These are phyloP conservation scores for Cyclophora albipunctata DNA, from an alignment of 2,888 invertebrate species.

Conservation along the genomic window DNA sequence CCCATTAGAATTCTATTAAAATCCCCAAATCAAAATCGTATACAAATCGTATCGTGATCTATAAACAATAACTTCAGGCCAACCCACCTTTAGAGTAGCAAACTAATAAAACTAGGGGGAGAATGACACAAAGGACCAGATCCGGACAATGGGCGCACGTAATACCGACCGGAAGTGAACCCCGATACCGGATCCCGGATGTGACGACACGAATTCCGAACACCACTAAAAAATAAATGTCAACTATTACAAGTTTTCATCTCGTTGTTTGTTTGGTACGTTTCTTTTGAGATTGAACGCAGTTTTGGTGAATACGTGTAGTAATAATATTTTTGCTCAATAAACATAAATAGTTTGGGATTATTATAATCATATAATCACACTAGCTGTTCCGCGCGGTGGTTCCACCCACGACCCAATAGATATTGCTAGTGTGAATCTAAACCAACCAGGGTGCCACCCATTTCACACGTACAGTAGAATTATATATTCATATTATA, in stretches of 20 bases:
- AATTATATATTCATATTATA: too few relatives aligned
- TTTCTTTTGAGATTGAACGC: too few relatives aligned
- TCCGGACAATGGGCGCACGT: slow-evolving; percentile 40
- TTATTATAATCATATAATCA: too few relatives aligned
- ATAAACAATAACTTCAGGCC: slow-evolving; percentile 8
- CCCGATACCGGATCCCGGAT: slow-evolving; percentile 34
- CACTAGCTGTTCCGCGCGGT: too few relatives aligned
- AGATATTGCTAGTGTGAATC: too few relatives aligned
- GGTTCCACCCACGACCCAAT: too few relatives aligned
- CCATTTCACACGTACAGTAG: too few relatives aligned
- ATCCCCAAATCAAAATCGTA: background rate
- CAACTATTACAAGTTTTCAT: background rate
- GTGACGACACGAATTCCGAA: slow-evolving; percentile 23
- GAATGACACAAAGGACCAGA: slow-evolving; percentile 34
- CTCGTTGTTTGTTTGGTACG: background rate
- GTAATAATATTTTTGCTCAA: too few relatives aligned
- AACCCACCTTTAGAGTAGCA: slow-evolving; percentile 28
- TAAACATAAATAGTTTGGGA: too few relatives aligned
- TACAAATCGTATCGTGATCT: slow-evolving; percentile 11
- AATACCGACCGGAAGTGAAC: slow-evolving; percentile 36
- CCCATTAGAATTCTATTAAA: background rate
- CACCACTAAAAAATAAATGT: slow-evolving; percentile 4
- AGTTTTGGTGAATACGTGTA: too few relatives aligned
- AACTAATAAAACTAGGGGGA: slow-evolving; percentile 43
- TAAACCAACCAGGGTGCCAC: too few relatives aligned